Evolutionary conservation across 2,888 invertebrate genomes (phyloP), one percentile per base, ranked within the genome.

Genomic region (Phyto melanocephala): DNA sequence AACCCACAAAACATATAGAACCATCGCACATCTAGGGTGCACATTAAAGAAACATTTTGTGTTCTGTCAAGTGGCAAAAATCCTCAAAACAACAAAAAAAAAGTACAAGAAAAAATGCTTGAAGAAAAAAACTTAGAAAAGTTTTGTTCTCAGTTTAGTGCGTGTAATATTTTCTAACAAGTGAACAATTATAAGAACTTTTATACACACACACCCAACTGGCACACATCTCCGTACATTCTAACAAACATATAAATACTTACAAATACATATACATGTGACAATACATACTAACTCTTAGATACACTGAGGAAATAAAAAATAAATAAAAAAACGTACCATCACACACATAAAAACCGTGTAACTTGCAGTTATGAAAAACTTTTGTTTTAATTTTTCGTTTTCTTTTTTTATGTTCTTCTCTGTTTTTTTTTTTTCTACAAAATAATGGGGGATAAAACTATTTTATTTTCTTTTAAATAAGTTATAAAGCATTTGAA

Each of bases 151-250:
- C 71, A 71, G 77, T 78, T 82, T 79, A 71, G 79, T 76, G 82
- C 75, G 82, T 82, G 82, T 79, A 82, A 72, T 76, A 82, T 82
- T 82, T 82, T 76, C 75, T 79, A 76, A 50, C 79, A 82, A 79
- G 54, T 79, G 75, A 82, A 76, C 79, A 82, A 82, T 82, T 82
- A 79, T 28, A 79, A 75, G 63, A 75, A 78, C 24, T 82, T 78
- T 58, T 24, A 17, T 15, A 47, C 35, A 40, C 35, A 60, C 28
- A 65, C 63, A 54, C 4, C 28, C 28, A 28, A 28, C 28, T n/a
- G 6, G 28, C 28, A 5, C 28, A 28, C 28, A 28, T 28, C 4
- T 28, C 6, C 6, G 6, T 28, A 28, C 28, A 28, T 28, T 28
- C 28, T 5, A 28, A 28, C 28, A 28, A 28, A 28, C 28, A 28